Base-by-base conservation (phyloP, 1,140 invertebrate genomes). In the Euwallacea fornicatus region DNA sequence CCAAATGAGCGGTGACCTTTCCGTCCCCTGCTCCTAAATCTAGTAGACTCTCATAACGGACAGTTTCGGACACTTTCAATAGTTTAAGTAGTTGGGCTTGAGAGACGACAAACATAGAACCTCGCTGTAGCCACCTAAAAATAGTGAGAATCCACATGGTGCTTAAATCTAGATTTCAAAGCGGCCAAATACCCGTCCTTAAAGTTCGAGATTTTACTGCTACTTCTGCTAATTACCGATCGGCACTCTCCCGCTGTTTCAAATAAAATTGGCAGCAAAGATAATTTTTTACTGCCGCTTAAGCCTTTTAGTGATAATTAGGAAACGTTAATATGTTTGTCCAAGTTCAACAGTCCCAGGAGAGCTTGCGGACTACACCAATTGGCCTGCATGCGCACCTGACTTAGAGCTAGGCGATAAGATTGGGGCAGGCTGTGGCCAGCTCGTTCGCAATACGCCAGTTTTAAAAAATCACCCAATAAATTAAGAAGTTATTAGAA, bases 21-120 rank as follows among this genome's bases (percentile, higher is more conserved):
- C 96, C 96, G 83, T 98, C 95, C 1, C 96, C 96, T 7, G 96
- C 95, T 50, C 95, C 95, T 47, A 97, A 83, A 83, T 97, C 95
- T 60, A 97, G 83, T 46, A 97, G 74, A 7, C 84, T 78, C 66
- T 84, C 80, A 82, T 86, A 79, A 80, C 78, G 83, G 79, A 80
- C 80, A 63, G 76, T 71, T 46, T 76, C 79, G 66, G 71, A 61
- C 55, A 66, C 71, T 54, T 73, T 66, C 6, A 83, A 73, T 62
- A 97, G 83, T 66, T 83, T 80, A 72, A 85, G 82, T 70, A 95
- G 90, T 78, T 97, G 94, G 16, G 85, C 81, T 42, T 85, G 82
- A 0, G 94, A 97, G 73, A 95, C 88, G 2, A 98, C 92, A 83
- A 96, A 96, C 95, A 97, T 97, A 0, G 93, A 95, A 11, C 95